Base-by-base conservation (phyloP, 2,113 vertebrate genomes). In the Tautogolabrus adspersus region DNA sequence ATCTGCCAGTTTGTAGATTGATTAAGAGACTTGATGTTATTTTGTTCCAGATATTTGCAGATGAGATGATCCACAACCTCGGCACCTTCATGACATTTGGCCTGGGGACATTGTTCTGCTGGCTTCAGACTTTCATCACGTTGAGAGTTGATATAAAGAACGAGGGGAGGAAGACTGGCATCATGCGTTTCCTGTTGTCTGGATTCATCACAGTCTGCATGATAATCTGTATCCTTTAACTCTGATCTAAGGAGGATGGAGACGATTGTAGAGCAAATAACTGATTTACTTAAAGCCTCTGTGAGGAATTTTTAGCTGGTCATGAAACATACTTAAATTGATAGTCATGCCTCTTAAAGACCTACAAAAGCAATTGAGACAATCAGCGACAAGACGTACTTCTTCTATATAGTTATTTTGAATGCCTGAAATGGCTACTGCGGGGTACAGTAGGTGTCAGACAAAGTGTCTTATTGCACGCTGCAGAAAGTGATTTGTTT, bases 151-250 rank as follows among this genome's bases (percentile, higher is more conserved):
- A 97, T 89, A 88, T 97, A 69, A 94, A 93, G 82, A 96, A 96
- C 0, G 96, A 98, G 90, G 97, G 97, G 1, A 90, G 89, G 75
- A 95, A 79, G 77, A 90, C 75, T 0, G 96, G 94, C 2, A 91
- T 96, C 70, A 67, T 94, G 1, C 95, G 97, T 7, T 95, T 97
- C 10, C 83, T 95, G 74, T 73, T 99, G 70, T 96, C 97, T 0
- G 95, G 88, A 0, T 80, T 82, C 15, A 94, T 98, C 88, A 97
- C 97, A 2, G 68, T 95, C 82, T 96, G 95, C 0, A 89, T 97
- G 71, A 90, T 97, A 44, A 89, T 96, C 59, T 95, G 97, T 98
- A 99, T 99, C 97, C 96, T 98, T 96, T 83, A 0, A 70, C 46
- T 13, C 10, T 3, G 2, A 22, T 5, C 30, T 42, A 10, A 42